phyloP scores from a whole-genome alignment of 1,140 invertebrate genomes.

The Magallana gigas region DNA sequence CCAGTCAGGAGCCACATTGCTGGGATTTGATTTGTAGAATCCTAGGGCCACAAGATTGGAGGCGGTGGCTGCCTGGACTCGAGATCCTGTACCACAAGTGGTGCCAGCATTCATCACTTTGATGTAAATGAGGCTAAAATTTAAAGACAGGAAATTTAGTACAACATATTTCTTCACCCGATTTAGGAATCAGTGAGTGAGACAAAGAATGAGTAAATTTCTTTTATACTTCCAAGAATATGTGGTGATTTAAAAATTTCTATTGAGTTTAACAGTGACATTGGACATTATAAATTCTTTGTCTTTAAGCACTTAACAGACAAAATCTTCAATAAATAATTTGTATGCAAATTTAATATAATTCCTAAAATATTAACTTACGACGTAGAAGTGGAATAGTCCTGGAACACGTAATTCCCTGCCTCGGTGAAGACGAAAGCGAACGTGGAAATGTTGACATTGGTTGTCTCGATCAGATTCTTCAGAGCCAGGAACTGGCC shows the following conservation, averaged over 20 bases:
- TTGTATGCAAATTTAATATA: not conserved
- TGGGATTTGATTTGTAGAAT: conserved; percentile 64
- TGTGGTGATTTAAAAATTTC: no score
- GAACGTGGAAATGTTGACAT: conserved; percentile 72
- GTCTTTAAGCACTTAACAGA: no score
- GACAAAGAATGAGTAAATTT: no score
- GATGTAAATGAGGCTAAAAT: conserved; percentile 58
- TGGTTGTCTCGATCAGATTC: conserved; percentile 72
- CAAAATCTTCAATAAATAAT: no score
- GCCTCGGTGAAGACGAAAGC: conserved; percentile 73
- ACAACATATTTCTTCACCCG: no score
- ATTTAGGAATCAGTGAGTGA: no score
- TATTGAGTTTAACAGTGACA: no score
- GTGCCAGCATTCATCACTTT: conserved; percentile 71
- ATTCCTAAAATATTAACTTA: not conserved
- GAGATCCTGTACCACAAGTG: conserved; percentile 65
- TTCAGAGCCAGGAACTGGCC: conserved; percentile 73
- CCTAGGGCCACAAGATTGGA: conserved; percentile 68
- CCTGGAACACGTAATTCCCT: conserved; percentile 75
- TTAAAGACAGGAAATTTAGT: conserved; percentile 10
- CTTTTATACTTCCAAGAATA: no score
- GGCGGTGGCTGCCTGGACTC: conserved; percentile 68
- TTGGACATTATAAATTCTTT: not conserved
- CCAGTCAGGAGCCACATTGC: conserved; percentile 76
- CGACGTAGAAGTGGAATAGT: conserved; percentile 64